Percentiles rank a stretch among this genome's conserved stretches.
phyloP scores from a whole-genome alignment of 2,113 vertebrate species.

The Anhinga rufa region DNA sequence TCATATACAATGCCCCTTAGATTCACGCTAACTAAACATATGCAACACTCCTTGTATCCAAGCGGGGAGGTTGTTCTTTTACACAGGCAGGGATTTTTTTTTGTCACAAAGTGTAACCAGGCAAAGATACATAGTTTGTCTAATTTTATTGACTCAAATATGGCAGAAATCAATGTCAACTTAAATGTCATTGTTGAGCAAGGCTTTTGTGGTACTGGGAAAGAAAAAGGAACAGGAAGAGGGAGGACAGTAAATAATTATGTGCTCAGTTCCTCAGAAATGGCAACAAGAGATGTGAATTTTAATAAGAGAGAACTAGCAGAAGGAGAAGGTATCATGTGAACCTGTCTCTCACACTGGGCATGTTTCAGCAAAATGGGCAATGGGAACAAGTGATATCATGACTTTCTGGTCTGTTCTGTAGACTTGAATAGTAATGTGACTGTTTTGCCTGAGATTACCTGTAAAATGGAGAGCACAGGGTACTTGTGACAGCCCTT shows the following conservation, averaged over 20 bases:
- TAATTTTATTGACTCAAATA: background rate
- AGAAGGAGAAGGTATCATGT: background rate
- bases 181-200: background rate
- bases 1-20: no score
- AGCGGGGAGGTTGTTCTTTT: no score
- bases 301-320: background rate
- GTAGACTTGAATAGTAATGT: background rate
- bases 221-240: background rate
- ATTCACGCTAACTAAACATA: no score
- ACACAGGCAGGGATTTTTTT: background rate
- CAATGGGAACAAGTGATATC: background rate
- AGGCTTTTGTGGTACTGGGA: background rate
- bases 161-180: background rate
- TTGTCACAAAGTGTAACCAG: background rate
- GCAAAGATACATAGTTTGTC: background rate
- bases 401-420: background rate
- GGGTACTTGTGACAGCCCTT: background rate
- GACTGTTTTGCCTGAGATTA: background rate
- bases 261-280: background rate
- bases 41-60: no score
- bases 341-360: background rate
- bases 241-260: background rate
- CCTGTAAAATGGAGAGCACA: background rate
- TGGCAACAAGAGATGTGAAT: background rate
- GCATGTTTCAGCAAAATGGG: background rate